A percentile compares a stretch with the other conserved stretches of the same genome.
Conservation (phyloP, 2,113 vertebrate genomes). For the Lycocorax pyrrhopterus region DNA sequence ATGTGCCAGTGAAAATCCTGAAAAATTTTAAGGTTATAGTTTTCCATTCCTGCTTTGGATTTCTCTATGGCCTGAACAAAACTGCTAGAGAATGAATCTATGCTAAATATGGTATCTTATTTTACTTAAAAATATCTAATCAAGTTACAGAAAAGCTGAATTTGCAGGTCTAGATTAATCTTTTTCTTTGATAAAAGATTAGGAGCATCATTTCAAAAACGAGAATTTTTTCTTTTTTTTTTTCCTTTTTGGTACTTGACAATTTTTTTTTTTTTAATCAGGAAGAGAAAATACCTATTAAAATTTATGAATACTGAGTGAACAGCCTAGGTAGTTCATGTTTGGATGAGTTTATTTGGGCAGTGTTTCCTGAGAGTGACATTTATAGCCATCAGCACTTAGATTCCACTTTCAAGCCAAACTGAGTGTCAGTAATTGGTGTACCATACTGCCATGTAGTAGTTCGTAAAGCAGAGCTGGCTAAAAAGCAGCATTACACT, state of each 20-base stretch:
- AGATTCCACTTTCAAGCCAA: neutral
- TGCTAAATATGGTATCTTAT: neutral
- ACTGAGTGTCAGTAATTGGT: neutral
- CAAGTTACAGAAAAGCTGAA: neutral
- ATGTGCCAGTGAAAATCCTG: neutral
- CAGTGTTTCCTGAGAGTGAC: neutral
- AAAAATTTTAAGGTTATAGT: neutral
- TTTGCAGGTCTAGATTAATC: neutral
- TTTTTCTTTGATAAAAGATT: neutral
- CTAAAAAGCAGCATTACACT: neutral
- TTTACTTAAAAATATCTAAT: neutral
- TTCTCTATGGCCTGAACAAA: neutral
- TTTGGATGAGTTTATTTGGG: neutral
- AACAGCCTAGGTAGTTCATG: neutral
- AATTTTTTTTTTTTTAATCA: neutral
- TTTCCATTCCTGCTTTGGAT: neutral
- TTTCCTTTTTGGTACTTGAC: neutral
- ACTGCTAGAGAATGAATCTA: neutral
- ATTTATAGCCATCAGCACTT: slow-evolving; percentile 17
- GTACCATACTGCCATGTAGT: neutral
- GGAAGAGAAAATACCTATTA: neutral
- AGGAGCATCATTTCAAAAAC: neutral
- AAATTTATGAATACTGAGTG: neutral
- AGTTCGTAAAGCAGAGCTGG: neutral
- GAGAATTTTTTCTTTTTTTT: neutral